A percentile compares a stretch with the other conserved stretches of the same genome.
Evolutionary conservation across 2,888 invertebrate genomes (phyloP).

Genomic region (Trachelus iudaicus): DNA sequence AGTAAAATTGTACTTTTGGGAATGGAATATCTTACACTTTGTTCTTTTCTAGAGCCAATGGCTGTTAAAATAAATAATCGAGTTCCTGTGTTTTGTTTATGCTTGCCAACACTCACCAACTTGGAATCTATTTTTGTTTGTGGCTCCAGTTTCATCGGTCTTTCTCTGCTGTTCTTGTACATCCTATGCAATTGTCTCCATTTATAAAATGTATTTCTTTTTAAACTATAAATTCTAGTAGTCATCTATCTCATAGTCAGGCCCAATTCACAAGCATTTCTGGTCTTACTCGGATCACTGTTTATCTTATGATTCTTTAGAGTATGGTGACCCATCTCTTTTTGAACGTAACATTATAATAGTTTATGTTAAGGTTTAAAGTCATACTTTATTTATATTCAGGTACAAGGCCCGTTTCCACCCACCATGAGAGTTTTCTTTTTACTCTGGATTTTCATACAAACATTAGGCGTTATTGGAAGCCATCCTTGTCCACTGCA

Average conservation of each 20-base stretch:
- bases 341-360: neutral
- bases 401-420: constrained; percentile 16
- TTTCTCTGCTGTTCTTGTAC: neutral
- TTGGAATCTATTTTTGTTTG: neutral
- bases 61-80: neutral
- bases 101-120: neutral
- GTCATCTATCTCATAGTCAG: neutral
- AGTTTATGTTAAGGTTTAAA: neutral
- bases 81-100: constrained; percentile 2
- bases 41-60: neutral
- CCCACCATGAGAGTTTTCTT: constrained; percentile 41
- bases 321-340: no score
- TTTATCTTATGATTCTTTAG: neutral
- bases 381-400: constrained; percentile 7
- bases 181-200: neutral
- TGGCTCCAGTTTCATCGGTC: neutral
- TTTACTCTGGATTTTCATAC: constrained; percentile 46
- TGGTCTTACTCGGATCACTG: neutral
- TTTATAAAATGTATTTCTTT: neutral
- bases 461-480: constrained; percentile 37
- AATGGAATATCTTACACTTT: neutral
- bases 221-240: neutral
- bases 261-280: neutral
- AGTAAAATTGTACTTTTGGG: neutral
- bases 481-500: constrained; percentile 68